Base-by-base conservation (phyloP, 1,140 invertebrate species). In the Papilio glaucus region DNA sequence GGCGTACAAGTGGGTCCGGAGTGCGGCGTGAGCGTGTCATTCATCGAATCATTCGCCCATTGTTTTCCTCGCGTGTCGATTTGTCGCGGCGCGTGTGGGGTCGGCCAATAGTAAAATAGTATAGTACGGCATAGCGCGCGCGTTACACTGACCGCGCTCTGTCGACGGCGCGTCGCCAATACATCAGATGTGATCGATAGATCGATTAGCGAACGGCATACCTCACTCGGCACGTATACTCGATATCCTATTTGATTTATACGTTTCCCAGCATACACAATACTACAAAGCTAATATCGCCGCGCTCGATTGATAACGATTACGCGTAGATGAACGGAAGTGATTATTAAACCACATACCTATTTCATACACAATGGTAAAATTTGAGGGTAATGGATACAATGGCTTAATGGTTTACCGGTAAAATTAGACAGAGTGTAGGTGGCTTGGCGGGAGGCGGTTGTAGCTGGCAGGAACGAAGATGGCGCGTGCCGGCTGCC, bases 11-110 rank as follows among this genome's bases (percentile, higher is more conserved):
- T 90, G 86, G 75, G 77, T 83, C 79, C 79, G 83, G 77, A 80
- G 77, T 79, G 79, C 81, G 76, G 78, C 78, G 84, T 77, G 78
- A 86, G 77, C 81, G 75, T 90, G 89, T 91, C 91, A 93, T 93
- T 93, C 91, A 91, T 93, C 87, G 86, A 84, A 82, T 89, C 85
- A 84, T 85, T 87, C 85, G 85, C 87, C 83, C 87, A 88, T 91
- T 90, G 90, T 91, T 87, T 87, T 90, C 82, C 79, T 86, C 83
- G 83, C 78, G 83, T 84, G 83, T 86, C 87, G 85, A 89, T 88
- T 89, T 82, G 86, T 84, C 80, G 76, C 72, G 77, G 77, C 82
- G 82, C 79, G 79, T 84, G 81, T 80, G 74, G 45, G 76, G 68
- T 79, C 77, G 76, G 73, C 90, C 88, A 89, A 89, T 91, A 85